Base-by-base conservation (phyloP, 2,888 invertebrate species). In the Synanthedon myopaeformis region DNA sequence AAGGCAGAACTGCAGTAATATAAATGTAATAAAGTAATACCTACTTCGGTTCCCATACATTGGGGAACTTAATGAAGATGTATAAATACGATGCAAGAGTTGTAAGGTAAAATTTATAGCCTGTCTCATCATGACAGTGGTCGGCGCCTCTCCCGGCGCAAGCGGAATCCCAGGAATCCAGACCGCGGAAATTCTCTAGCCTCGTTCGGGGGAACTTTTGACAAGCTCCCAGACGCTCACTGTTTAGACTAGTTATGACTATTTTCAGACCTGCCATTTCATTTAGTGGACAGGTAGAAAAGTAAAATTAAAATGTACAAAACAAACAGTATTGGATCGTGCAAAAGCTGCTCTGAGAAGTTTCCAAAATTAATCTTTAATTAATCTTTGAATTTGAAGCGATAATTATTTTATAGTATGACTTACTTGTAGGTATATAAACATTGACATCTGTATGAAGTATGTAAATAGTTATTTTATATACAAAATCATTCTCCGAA, bases 201-300 rank as follows among this genome's bases (percentile, higher is more conserved):
- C 69, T 66, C 62, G 67, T 66, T 65, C 60, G 67, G 57, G 57
- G 35, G 56, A 79, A 80, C 72, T 80, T 81, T 62, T 72, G 79
- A 80, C 79, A 77, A 68, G 66, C 70, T 65, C 63, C 61, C 66
- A 66, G 67, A 64, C 62, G 61, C 64, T 61, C 66, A 65, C 65
- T 71, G 74, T 73, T 73, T 70, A 66, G 67, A 68, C 65, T 70
- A 68, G 71, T 68, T 66, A 66, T 66, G 65, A 68, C 63, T 68
- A 64, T 67, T 71, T 69, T 63, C 66, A 61, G 59, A 60, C 55
- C 61, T 54, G 41, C 42, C 51, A 45, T 45, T 45, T 45, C 45
- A 45, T 45, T 45, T 45, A 45, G 10, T 14, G 45, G 45, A 12
- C 45, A 13, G 45, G 13, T 45, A 6, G 10, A 6, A 45, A 14